Conservation (phyloP, 2,113 vertebrate genomes). For the Amblyopsis rosae region DNA sequence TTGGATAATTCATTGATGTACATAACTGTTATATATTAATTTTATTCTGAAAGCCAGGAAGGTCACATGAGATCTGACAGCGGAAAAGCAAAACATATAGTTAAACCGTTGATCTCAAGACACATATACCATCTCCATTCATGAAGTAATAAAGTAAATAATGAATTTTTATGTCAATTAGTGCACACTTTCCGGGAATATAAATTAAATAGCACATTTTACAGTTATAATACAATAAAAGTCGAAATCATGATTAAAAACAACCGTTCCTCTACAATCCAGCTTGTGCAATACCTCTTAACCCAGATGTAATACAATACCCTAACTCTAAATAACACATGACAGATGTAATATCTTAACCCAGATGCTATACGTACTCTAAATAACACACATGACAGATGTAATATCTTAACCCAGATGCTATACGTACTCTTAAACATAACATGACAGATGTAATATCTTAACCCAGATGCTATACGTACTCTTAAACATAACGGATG, state of each 20-base stretch:
- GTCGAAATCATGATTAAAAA: slow-evolving; percentile 57
- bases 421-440: too few species aligned
- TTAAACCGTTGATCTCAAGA: neutral
- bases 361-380: too few species aligned
- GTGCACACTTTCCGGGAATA: slow-evolving; percentile 43
- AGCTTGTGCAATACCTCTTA: slow-evolving; percentile 16
- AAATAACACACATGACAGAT: too few species aligned
- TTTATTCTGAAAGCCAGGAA: neutral
- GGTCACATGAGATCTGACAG: neutral
- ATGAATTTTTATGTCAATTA: slow-evolving; percentile 34
- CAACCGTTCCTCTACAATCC: slow-evolving; percentile 25
- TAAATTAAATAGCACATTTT: slow-evolving; percentile 69
- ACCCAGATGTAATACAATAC: too few species aligned
- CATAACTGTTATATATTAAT: neutral
- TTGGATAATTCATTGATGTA: neutral
- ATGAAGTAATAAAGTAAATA: slow-evolving; percentile 49
- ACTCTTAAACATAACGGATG: too few species aligned
- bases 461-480: too few species aligned
- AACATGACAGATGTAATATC: too few species aligned
- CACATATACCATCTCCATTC: slow-evolving; percentile 38
- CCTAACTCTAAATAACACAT: neutral
- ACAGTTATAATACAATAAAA: slow-evolving; percentile 57
- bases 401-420: too few species aligned
- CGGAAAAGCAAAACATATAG: neutral
- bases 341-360: neutral